Percentiles rank a stretch among this genome's conserved stretches.
These are phyloP conservation scores for Lepidochrysops patricia DNA, from an alignment of 2,888 invertebrate genomes.

Conservation along the genomic window DNA sequence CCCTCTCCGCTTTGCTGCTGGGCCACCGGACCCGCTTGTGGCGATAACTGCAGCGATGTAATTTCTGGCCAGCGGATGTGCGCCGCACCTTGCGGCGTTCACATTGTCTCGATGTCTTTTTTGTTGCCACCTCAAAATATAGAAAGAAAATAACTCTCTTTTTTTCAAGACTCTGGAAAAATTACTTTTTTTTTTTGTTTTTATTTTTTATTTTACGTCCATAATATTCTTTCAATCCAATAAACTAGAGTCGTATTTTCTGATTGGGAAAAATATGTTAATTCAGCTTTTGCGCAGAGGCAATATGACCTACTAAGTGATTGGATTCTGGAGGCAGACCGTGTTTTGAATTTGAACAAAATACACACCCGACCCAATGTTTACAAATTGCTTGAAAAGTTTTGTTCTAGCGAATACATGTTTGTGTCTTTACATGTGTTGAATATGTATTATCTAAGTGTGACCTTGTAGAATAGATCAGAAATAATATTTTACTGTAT, in stretches of 20 bases:
- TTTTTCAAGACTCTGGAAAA: too few relatives aligned
- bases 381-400: conserved; percentile 51
- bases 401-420: conserved; percentile 9
- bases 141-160: too few relatives aligned
- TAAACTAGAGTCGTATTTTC: conserved; percentile 51
- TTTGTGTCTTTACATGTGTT: neutral
- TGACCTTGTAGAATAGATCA: neutral
- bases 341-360: conserved; percentile 63
- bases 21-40: too few relatives aligned
- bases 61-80: neutral
- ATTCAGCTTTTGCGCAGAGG: conserved; percentile 55
- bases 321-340: conserved; percentile 60
- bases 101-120: neutral
- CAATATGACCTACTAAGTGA: conserved; percentile 72
- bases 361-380: conserved; percentile 49
- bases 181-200: too few relatives aligned
- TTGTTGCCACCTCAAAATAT: neutral
- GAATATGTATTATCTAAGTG: conserved; percentile 2
- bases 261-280: conserved; percentile 73
- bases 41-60: too few relatives aligned
- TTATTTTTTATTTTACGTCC: too few relatives aligned
- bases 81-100: neutral
- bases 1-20: too few relatives aligned
- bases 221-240: conserved; percentile 37
- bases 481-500: too few relatives aligned